Base-by-base conservation (phyloP, 2,888 invertebrate genomes). In the Melanophora roralis region DNA sequence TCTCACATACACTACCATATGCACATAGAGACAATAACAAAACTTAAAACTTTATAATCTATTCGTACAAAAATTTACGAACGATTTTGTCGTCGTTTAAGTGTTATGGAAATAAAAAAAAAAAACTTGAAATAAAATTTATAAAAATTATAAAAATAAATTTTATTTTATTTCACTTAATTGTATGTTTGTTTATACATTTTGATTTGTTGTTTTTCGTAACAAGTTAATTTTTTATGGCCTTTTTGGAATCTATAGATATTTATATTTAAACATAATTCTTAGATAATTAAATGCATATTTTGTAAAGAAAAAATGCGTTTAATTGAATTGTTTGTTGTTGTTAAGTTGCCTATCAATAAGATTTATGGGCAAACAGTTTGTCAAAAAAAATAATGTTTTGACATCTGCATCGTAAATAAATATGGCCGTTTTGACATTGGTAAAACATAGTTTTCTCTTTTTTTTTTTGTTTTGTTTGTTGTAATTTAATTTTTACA, bases 181-280 rank as follows among this genome's bases (percentile, higher is more conserved):
- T 55, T 53, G 16, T 51, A 8, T 67, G 23, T 38, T 69, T 67
- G 23, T 38, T 69, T 53, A 53, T 53, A 16, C 14, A 16, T 60
- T 51, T 72, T 62, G 32, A 71, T 60, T 59, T 69, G 59, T 27
- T 69, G 45, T 21, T 60, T 59, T 62, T 45, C 34, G 72, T 62
- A 62, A 62, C 43, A 53, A 53, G 53, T 72, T 27, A 27, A 27
- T 53, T 62, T 53, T 72, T 36, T 14, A 32, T 19, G 16, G 45
- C 19, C 9, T 62, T 34, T 45, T 45, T 64, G 43, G 53, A 64
- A 45, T 55, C 62, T 60, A n/a, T 27, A 27, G 27, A 27, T 27
- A 60, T 51, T 71, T 51, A 32, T n/a, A n/a, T n/a, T n/a, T n/a
- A n/a, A n/a, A n/a, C n/a, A n/a, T 51, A 62, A 16, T 72, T 64